A percentile compares a stretch with the other conserved stretches of the same genome.
Conservation (phyloP, 1,140 invertebrate species). For the Druon quercuslanigerum region DNA sequence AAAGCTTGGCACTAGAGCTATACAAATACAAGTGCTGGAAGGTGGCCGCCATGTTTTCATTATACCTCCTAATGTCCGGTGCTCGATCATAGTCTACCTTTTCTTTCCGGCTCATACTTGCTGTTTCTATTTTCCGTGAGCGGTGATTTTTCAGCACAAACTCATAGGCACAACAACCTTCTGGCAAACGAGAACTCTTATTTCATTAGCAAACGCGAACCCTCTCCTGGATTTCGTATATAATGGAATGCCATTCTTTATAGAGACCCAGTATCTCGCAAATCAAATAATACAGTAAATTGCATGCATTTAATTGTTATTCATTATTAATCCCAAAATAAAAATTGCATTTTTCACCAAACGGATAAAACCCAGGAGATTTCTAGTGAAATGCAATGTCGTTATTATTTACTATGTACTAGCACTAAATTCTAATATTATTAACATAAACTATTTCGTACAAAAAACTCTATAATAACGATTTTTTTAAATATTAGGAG, state of each 20-base stretch:
- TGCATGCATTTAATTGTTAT: too few relatives aligned
- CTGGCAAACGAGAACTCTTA: slow-evolving; percentile 61
- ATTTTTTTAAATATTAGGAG: too few relatives aligned
- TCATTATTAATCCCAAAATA: too few relatives aligned
- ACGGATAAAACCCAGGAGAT: too few relatives aligned
- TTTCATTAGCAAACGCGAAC: slow-evolving; percentile 56
- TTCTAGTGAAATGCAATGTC: not conserved
- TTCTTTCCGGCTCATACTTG: slow-evolving; percentile 19
- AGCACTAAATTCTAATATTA: too few relatives aligned
- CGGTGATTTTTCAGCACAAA: slow-evolving; percentile 67
- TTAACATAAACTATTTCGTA: too few relatives aligned
- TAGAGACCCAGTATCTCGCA: not conserved
- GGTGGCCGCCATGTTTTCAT: slow-evolving; percentile 71
- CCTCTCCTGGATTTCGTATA: slow-evolving; percentile 50
- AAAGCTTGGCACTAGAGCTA: not conserved
- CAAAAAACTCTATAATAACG: too few relatives aligned
- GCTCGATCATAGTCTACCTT: slow-evolving; percentile 65
- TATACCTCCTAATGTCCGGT: slow-evolving; percentile 64
- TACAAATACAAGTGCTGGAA: slow-evolving; percentile 18
- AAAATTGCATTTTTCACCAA: too few relatives aligned
- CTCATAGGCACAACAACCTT: slow-evolving; percentile 41
- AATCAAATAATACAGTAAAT: too few relatives aligned
- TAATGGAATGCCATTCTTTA: slow-evolving; percentile 7
- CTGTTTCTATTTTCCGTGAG: slow-evolving; percentile 28
- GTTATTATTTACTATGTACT: too few relatives aligned